Conservation (phyloP, 2,888 invertebrate genomes). For the Nomada fabriciana region DNA sequence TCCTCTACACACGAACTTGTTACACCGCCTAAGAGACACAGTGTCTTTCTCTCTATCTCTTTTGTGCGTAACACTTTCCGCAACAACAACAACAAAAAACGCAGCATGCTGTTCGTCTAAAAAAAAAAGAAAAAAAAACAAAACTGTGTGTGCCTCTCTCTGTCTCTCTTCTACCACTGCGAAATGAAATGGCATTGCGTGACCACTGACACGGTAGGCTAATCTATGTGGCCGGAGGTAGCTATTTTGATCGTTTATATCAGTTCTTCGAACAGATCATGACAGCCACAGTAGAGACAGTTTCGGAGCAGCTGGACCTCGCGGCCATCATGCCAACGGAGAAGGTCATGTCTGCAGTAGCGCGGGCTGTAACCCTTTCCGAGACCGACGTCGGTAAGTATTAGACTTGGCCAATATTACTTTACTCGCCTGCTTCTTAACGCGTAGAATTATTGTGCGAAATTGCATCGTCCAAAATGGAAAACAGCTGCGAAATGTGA, state of each 20-base stretch:
- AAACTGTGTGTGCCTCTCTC: conserved; percentile 61
- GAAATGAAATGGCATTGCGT: conserved; percentile 70
- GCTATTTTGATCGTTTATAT: conserved; percentile 82
- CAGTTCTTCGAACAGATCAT: conserved; percentile 90
- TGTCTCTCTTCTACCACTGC: conserved; percentile 73
- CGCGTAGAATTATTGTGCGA: no score
- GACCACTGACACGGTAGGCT: conserved; percentile 79
- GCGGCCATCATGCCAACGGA: conserved; percentile 93
- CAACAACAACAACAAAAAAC: conserved; percentile 19
- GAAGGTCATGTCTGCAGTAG: conserved; percentile 91
- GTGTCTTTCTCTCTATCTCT: conserved; percentile 46
- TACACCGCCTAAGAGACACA: conserved; percentile 48
- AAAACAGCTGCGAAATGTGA: no score
- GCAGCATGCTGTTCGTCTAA: conserved; percentile 73
- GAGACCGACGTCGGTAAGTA: conserved; percentile 93
- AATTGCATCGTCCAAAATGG: no score
- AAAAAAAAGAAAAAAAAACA: conserved; percentile 36
- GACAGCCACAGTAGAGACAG: conserved; percentile 98
- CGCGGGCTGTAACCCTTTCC: conserved; percentile 94
- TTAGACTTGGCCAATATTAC: not conserved
- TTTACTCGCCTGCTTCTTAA: no score
- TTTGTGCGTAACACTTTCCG: conserved; percentile 54
- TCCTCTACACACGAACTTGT: conserved; percentile 34
- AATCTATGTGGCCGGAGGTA: conserved; percentile 74
- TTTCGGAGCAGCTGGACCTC: conserved; percentile 95